Percentiles rank a stretch among this genome's conserved stretches.
phyloP scores from a whole-genome alignment of 2,113 vertebrate genomes.

The Cyanoliseus patagonus region DNA sequence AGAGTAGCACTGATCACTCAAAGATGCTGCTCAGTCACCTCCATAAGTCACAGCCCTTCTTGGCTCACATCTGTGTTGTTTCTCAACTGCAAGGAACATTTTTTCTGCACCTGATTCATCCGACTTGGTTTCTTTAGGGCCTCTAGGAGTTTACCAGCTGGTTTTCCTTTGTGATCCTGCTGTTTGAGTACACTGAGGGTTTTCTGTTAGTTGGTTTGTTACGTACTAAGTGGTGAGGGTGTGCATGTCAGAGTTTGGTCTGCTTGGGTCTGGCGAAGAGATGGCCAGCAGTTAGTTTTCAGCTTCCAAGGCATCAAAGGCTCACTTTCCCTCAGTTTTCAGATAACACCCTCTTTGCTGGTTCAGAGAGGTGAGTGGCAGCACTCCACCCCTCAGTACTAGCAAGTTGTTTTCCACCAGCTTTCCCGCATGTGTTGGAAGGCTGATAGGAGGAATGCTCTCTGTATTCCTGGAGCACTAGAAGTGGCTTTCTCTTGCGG shows the following conservation, averaged over 20 bases:
- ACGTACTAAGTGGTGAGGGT: not conserved
- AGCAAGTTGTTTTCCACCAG: not conserved
- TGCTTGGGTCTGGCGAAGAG: not conserved
- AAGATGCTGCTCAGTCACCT: not conserved
- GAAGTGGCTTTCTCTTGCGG: not conserved
- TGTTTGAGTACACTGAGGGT: not conserved
- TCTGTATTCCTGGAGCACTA: not conserved
- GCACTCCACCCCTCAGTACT: not conserved
- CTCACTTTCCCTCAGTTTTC: not conserved
- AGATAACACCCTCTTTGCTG: not conserved
- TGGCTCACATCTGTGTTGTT: not conserved
- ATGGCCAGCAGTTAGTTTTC: not conserved
- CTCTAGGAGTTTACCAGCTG: not conserved
- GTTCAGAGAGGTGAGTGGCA: not conserved
- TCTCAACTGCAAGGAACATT: not conserved
- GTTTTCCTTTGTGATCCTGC: not conserved
- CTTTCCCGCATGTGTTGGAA: not conserved
- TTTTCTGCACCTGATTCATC: not conserved
- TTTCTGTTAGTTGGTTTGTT: not conserved
- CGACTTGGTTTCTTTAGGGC: not conserved
- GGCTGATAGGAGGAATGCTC: not conserved
- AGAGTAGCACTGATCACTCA: not conserved
- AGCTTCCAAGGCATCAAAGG: not conserved
- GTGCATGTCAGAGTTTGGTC: not conserved
- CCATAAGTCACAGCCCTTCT: not conserved